phyloP scores from a whole-genome alignment of 35 echinoderm and acorn worm genomes.

The Apostichopus parvimensis region DNA sequence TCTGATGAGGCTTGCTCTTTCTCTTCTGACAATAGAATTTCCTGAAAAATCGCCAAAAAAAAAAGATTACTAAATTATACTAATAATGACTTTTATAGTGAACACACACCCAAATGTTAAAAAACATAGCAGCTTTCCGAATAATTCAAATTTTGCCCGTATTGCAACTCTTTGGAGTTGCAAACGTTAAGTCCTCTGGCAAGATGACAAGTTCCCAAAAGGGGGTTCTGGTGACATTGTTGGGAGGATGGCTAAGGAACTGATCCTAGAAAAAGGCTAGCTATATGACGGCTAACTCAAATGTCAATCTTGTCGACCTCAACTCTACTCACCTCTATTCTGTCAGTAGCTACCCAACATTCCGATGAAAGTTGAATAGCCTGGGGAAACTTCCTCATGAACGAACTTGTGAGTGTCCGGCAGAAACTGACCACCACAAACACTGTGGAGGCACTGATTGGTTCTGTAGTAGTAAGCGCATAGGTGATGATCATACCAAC shows the following conservation, averaged over 20 bases:
- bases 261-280: no score
- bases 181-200: no score
- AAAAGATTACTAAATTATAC: background rate
- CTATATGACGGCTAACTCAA: no score
- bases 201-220: no score
- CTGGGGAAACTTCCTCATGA: slow-evolving; percentile 55
- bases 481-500: slow-evolving; percentile 77
- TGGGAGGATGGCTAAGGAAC: no score
- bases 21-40: slow-evolving; percentile 80
- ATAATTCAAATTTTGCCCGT: no score
- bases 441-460: slow-evolving; percentile 56
- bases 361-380: slow-evolving; percentile 70
- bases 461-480: slow-evolving; percentile 49
- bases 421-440: slow-evolving; percentile 74
- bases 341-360: slow-evolving; percentile 51
- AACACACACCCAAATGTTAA: no score
- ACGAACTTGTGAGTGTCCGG: slow-evolving; percentile 33
- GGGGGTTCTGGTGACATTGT: no score
- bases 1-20: background rate
- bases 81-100: no score
- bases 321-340: slow-evolving; percentile 67
- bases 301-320: no score
- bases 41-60: slow-evolving; percentile 27
- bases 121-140: no score
- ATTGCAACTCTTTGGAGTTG: no score